A percentile compares a stretch with the other conserved stretches of the same genome.
Evolutionary conservation across 2,113 vertebrate genomes (phyloP).

Genomic region (Sceloporus undulatus): DNA sequence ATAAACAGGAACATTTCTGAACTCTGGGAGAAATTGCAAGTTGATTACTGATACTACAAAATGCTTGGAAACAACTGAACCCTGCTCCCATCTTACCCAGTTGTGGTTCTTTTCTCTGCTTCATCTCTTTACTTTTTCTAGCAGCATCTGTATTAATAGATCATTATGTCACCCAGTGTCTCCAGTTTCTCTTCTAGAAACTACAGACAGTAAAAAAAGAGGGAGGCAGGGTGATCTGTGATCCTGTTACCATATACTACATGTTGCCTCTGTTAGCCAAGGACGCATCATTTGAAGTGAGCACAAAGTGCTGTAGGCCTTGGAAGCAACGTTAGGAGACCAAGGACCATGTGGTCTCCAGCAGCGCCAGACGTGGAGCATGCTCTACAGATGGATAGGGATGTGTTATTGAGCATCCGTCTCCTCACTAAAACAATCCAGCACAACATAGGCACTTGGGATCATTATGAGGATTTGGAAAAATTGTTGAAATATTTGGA

Average conservation of each 20-base stretch:
- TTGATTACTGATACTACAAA: not conserved
- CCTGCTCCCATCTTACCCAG: not conserved
- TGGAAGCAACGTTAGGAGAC: slow-evolving; percentile 74
- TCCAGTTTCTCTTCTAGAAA: slow-evolving; percentile 38
- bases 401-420: slow-evolving; percentile 55
- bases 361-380: slow-evolving; percentile 49
- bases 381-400: slow-evolving; percentile 58
- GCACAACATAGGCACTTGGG: slow-evolving; percentile 57
- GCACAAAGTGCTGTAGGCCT: slow-evolving; percentile 68
- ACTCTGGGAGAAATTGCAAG: not conserved
- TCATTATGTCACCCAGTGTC: not conserved
- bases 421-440: slow-evolving; percentile 52
- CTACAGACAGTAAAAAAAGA: slow-evolving; percentile 31
- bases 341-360: slow-evolving; percentile 72
- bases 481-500: slow-evolving; percentile 63
- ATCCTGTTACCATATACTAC: slow-evolving; percentile 49
- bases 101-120: not conserved
- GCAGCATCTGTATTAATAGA: not conserved
- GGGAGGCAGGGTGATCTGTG: slow-evolving; percentile 46
- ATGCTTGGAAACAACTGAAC: not conserved
- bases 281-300: slow-evolving; percentile 63
- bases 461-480: slow-evolving; percentile 64
- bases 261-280: slow-evolving; percentile 68
- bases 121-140: not conserved
- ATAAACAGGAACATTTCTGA: not conserved